phyloP scores from a whole-genome alignment of 2,888 invertebrate species.

The Eupithecia abbreviata region DNA sequence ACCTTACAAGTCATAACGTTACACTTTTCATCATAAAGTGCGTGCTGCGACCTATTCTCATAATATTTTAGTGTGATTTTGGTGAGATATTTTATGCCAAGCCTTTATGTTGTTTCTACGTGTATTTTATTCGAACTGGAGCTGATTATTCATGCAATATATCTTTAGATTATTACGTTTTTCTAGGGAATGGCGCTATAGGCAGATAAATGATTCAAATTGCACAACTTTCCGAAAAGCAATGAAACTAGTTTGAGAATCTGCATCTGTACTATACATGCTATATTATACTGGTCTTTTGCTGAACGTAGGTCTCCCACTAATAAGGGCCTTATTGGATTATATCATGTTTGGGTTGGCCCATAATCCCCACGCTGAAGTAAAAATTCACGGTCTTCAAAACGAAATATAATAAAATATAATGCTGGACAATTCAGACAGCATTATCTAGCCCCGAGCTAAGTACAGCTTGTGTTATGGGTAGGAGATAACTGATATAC shows the following conservation, averaged over 20 bases:
- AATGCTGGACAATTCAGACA: too few species aligned
- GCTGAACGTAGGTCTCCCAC: too few species aligned
- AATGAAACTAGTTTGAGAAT: neutral
- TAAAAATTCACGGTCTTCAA: neutral
- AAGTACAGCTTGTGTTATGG: too few species aligned
- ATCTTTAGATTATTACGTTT: neutral
- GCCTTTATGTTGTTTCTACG: neutral
- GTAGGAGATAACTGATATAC: too few species aligned
- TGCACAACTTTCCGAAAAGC: neutral
- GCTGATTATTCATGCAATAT: neutral
- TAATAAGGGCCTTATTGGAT: too few species aligned
- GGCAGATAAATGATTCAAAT: neutral
- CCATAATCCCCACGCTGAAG: too few species aligned
- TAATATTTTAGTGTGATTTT: constrained; percentile 5
- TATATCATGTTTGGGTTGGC: too few species aligned
- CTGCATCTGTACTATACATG: too few species aligned
- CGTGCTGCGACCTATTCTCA: constrained; percentile 19
- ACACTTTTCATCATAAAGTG: constrained; percentile 24
- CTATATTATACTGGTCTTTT: too few species aligned
- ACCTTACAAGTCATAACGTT: constrained; percentile 2
- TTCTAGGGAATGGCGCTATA: neutral
- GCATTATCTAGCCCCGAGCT: too few species aligned
- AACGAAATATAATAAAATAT: neutral
- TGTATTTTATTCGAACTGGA: neutral
- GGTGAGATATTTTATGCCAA: constrained; percentile 3